A percentile compares a stretch with the other conserved stretches of the same genome.
Evolutionary conservation across 2,888 invertebrate species (phyloP).

Genomic region (Linnaemya vulpina): DNA sequence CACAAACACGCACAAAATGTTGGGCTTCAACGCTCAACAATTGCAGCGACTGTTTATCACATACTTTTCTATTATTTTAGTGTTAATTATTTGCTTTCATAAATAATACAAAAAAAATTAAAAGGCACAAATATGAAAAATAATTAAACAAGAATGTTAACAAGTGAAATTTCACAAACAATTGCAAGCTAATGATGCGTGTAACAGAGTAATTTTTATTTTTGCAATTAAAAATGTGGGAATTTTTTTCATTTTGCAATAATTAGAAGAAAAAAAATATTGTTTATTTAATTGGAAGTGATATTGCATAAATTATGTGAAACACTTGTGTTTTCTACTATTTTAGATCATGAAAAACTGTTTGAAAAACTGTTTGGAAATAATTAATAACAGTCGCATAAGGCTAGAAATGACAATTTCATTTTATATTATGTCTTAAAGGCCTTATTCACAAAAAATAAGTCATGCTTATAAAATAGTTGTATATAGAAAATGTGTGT

Average conservation of each 20-base stretch:
- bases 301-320: not conserved
- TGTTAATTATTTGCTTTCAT: constrained; percentile 41
- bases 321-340: not conserved
- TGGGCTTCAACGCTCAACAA: not conserved
- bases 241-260: constrained; percentile 20
- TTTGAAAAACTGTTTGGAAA: not conserved
- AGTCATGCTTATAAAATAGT: too few species aligned
- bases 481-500: too few species aligned
- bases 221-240: constrained; percentile 37
- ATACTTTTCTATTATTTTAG: constrained; percentile 34
- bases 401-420: too few species aligned
- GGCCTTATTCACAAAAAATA: too few species aligned
- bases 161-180: constrained; percentile 57
- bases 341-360: not conserved
- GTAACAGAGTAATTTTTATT: constrained; percentile 12
- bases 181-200: constrained; percentile 48
- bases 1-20: not conserved
- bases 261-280: not conserved
- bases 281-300: not conserved
- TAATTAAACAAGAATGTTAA: not conserved
- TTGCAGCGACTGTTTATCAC: not conserved
- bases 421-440: too few species aligned
- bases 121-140: not conserved
- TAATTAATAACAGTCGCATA: too few species aligned
- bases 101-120: constrained; percentile 1